Evolutionary conservation across 2,888 invertebrate species (phyloP).

Genomic region (Byasa hedistus): DNA sequence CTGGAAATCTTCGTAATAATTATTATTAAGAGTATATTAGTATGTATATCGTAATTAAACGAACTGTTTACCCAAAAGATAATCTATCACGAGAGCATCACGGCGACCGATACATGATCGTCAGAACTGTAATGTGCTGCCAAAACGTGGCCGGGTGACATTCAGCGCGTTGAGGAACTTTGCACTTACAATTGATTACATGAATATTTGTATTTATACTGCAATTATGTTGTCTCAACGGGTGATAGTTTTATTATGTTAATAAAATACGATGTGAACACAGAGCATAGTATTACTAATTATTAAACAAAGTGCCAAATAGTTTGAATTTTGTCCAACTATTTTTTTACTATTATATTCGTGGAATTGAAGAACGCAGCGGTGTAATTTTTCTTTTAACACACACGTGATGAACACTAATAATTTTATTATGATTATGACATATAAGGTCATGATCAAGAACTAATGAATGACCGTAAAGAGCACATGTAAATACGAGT

Average conservation of each 20-base stretch:
- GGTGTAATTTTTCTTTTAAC: too few relatives aligned
- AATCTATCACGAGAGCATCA: slow-evolving; percentile 18
- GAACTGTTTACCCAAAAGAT: background rate
- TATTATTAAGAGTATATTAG: background rate
- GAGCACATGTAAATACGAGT: too few relatives aligned
- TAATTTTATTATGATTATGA: too few relatives aligned
- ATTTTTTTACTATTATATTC: too few relatives aligned
- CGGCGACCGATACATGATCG: slow-evolving; percentile 1
- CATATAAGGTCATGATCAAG: too few relatives aligned
- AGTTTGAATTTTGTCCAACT: too few relatives aligned
- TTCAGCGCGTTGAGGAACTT: background rate
- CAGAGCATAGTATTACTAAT: background rate
- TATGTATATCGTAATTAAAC: slow-evolving; percentile 2
- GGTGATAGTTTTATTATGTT: background rate
- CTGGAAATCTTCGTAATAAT: too few relatives aligned
- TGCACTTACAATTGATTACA: background rate
- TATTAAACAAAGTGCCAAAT: too few relatives aligned
- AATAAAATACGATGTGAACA: background rate
- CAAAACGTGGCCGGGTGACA: background rate
- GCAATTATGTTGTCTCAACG: background rate
- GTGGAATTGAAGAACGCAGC: too few relatives aligned
- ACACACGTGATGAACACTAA: too few relatives aligned
- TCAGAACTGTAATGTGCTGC: background rate
- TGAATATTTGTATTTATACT: background rate
- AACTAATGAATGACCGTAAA: too few relatives aligned